phyloP scores from a whole-genome alignment of 1,140 invertebrate species.

The Bombus vancouverensis region DNA sequence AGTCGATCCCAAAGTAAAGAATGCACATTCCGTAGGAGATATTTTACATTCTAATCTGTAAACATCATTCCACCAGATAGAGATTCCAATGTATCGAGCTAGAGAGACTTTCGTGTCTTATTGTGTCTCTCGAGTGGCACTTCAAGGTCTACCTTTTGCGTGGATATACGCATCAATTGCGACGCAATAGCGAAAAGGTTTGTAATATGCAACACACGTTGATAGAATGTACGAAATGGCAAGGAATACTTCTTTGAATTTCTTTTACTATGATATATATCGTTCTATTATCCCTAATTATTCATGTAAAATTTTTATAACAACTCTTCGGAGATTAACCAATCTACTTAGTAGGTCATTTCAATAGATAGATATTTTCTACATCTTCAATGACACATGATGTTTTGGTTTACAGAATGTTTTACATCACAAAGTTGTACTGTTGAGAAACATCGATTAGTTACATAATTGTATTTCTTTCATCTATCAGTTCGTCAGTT shows the following conservation, averaged over 20 bases:
- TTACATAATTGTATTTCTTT: constrained; percentile 3
- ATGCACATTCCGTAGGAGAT: constrained; percentile 6
- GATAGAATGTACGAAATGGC: neutral
- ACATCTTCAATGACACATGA: neutral
- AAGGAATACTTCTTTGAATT: neutral
- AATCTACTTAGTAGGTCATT: neutral
- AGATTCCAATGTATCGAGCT: constrained; percentile 18
- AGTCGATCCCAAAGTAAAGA: neutral
- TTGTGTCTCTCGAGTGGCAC: constrained; percentile 26
- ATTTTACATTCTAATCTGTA: constrained; percentile 15
- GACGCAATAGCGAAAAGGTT: constrained; percentile 41
- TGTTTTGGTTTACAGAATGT: constrained; percentile 15
- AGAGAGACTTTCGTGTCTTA: constrained; percentile 35
- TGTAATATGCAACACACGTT: neutral
- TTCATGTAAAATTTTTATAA: neutral
- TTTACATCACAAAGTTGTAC: neutral
- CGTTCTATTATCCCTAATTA: neutral
- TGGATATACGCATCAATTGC: constrained; percentile 46
- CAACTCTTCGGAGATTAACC: neutral
- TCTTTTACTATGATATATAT: neutral
- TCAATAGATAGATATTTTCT: neutral
- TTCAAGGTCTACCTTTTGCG: constrained; percentile 46
- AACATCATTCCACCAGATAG: constrained; percentile 22
- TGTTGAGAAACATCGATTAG: neutral
- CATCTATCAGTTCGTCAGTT: too few relatives aligned